A percentile compares a stretch with the other conserved stretches of the same genome.
These are phyloP conservation scores for Euphydryas editha DNA, from an alignment of 2,888 invertebrate species.

Conservation along the genomic window DNA sequence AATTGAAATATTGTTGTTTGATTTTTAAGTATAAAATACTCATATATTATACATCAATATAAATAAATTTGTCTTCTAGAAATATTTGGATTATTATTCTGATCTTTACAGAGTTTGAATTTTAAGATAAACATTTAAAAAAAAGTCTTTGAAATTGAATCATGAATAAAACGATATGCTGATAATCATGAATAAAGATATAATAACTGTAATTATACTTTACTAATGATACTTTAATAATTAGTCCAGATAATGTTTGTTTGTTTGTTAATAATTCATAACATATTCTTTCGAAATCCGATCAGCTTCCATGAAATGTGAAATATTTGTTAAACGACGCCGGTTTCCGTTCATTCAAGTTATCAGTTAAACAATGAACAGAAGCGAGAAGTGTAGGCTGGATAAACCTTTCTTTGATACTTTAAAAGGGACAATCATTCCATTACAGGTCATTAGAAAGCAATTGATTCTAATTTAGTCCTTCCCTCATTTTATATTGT, in stretches of 20 bases:
- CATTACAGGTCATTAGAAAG: constrained; percentile 43
- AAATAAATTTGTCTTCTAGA: too few species aligned
- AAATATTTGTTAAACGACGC: constrained; percentile 27
- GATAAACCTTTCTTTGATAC: constrained; percentile 37
- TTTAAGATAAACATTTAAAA: too few species aligned
- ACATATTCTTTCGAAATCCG: constrained; percentile 6
- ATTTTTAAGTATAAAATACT: too few species aligned
- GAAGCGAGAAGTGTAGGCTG: constrained; percentile 38
- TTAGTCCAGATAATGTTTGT: not conserved
- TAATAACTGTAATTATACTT: too few species aligned
- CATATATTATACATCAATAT: too few species aligned
- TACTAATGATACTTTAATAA: too few species aligned
- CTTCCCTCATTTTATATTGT: constrained; percentile 32
- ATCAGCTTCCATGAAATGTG: constrained; percentile 3
- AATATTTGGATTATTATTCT: too few species aligned
- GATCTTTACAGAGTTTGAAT: too few species aligned
- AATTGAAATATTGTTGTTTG: not conserved
- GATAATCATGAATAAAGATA: too few species aligned
- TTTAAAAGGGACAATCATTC: constrained; percentile 42
- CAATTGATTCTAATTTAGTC: constrained; percentile 43
- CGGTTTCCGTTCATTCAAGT: constrained; percentile 31
- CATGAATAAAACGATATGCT: too few species aligned
- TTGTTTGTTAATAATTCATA: not conserved
- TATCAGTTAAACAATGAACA: constrained; percentile 34
- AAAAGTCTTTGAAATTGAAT: too few species aligned